phyloP scores from a whole-genome alignment of 2,888 invertebrate genomes.

The Cheilosia grossa region DNA sequence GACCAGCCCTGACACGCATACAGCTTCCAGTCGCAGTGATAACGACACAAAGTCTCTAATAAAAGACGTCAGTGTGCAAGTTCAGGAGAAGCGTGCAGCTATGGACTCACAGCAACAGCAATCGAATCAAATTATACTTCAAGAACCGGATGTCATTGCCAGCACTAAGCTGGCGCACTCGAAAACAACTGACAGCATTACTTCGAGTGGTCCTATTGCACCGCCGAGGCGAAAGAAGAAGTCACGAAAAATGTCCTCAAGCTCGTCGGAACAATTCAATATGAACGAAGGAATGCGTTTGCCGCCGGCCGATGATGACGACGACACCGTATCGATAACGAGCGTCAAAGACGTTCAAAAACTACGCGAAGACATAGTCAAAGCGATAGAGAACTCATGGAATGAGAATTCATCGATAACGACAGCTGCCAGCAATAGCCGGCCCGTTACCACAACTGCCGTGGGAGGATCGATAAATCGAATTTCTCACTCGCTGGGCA shows the following conservation, averaged over 20 bases:
- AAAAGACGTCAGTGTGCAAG: conserved; percentile 27
- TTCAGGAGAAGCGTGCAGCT: conserved; percentile 52
- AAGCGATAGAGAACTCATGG: conserved; percentile 91
- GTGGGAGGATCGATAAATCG: conserved; percentile 80
- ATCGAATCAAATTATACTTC: conserved; percentile 79
- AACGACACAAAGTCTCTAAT: conserved; percentile 64
- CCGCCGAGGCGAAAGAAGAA: conserved; percentile 92
- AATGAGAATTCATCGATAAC: conserved; percentile 84
- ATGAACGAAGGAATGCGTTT: conserved; percentile 81
- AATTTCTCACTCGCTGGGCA: conserved; percentile 82
- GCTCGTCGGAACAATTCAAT: conserved; percentile 82
- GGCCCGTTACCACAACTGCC: conserved; percentile 79
- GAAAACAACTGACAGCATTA: conserved; percentile 83
- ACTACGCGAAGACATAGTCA: conserved; percentile 81
- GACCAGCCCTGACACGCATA: conserved; percentile 70
- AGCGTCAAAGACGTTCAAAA: conserved; percentile 81
- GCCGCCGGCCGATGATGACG: conserved; percentile 79
- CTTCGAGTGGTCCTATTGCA: conserved; percentile 86
- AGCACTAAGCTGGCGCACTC: conserved; percentile 90
- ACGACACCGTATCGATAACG: conserved; percentile 81
- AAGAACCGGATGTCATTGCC: conserved; percentile 95
- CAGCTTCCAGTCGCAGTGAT: conserved; percentile 72
- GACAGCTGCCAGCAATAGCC: conserved; percentile 78
- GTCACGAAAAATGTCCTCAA: conserved; percentile 82
- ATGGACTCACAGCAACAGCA: conserved; percentile 55